Evolutionary conservation across 2,113 vertebrate species (phyloP), one percentile per base, ranked within the genome.

Genomic region (Dipodomys spectabilis): DNA sequence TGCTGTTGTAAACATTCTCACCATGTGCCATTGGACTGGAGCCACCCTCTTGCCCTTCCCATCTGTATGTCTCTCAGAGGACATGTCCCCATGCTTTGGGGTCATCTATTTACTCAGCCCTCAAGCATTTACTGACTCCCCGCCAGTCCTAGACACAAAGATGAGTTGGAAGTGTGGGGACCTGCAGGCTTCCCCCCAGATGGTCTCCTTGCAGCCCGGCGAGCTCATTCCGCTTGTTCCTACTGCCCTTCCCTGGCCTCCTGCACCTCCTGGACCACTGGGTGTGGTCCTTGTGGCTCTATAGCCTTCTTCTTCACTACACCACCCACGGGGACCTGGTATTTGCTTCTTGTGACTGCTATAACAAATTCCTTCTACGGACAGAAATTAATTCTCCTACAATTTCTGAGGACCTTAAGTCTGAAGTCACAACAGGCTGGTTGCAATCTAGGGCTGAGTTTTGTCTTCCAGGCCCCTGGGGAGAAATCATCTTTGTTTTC

Each of bases 141-240:
- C 0, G 2, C 53, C 44, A 92, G 90, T 67, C 23, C n/a, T 78
- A 57, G 84, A 67, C 44, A 25, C 6, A 2, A 53, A 79, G 45
- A 57, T 96, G 95, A 97, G 85, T 95, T 90, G 96, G 82, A 83
- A 60, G 72, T 7, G 64, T 69, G 73, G 81, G 16, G 68, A 12
- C 30, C 74, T 88, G 19, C 57, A 15, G 32, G 18, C 1, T 64
- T 65, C 78, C 77, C 44, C 30, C 19, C 6, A 35, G 69, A 30
- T 16, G 20, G 5, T 73, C 62, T 32, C 30, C 45, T 20, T 53
- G 10, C 12, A n/a, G 68, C 57, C 68, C 13, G 0, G 4, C 67
- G 85, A 62, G 73, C 60, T 78, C 5, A 22, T 69, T 25, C 25
- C 1, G 6, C 5, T 72, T 23, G 2, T 79, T 39, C 49, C 81